Base-by-base conservation (phyloP, 1,140 invertebrate species). In the Pseudomyrmex sp. region DNA sequence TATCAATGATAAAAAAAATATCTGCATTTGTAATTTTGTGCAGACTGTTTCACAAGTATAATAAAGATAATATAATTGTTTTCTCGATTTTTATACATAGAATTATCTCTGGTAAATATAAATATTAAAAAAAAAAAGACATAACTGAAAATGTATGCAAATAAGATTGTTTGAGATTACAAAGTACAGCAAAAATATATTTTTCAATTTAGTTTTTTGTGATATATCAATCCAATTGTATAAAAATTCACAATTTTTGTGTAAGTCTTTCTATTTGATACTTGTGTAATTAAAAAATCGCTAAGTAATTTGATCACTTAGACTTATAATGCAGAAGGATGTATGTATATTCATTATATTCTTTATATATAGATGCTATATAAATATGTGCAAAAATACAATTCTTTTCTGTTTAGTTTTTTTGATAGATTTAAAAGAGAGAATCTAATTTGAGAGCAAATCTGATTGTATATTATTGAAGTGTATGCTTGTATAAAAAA, bases 401-500 rank as follows among this genome's bases (percentile, higher is more conserved):
- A 87, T 2, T 26, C 68, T 12, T 62, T 69, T 7, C 4, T 63
- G 61, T 72, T 72, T 69, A 61, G 62, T 66, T 83, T 74, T 52
- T 61, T 26, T 56, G 26, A 65, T 80, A 82, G 35, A 70, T 85
- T 82, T 82, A 63, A 79, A 26, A 48, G 80, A 74, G 58, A 54
- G 74, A 83, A 83, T n/a, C 52, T 88, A 72, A 26, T 54, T 87
- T 85, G 68, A 82, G 68, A 82, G 63, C 84, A 86, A 56, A 88
- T 79, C 23, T 62, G 70, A 87, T 66, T 91, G 88, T 91, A 91
- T 65, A 90, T 91, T 90, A 84, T 68, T 65, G 63, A 88, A 90
- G 75, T 85, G 85, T 35, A 35, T 35, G 70, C 58, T 84, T 84
- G 56, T 83, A 66, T 91, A 91, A 91, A 91, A 91, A 73, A 86